A percentile compares a stretch with the other conserved stretches of the same genome.
phyloP scores from a whole-genome alignment of 1,140 invertebrate genomes.

The Heliconius himera region DNA sequence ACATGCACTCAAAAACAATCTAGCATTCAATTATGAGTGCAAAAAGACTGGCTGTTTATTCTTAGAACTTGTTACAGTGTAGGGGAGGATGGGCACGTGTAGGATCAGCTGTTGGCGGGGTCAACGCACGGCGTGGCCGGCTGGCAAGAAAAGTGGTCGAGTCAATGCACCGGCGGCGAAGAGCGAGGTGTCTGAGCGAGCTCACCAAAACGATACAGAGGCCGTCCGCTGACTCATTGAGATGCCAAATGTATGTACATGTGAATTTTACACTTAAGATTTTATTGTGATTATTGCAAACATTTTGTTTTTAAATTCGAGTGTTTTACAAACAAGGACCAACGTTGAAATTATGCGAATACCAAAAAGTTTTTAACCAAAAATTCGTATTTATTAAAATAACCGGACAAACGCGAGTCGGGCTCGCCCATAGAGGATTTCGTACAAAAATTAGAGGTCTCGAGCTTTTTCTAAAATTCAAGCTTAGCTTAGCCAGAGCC shows the following conservation, averaged over 20 bases:
- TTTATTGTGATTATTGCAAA: not conserved
- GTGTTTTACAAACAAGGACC: not conserved
- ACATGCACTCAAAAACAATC: slow-evolving; percentile 31
- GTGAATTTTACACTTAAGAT: not conserved
- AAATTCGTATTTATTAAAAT: no score
- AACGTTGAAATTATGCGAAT: no score
- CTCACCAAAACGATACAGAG: slow-evolving; percentile 38
- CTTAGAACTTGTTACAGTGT: slow-evolving; percentile 42
- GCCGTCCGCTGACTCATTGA: slow-evolving; percentile 26
- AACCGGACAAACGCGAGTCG: no score
- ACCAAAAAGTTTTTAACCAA: no score
- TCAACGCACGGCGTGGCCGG: slow-evolving; percentile 53
- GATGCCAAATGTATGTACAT: not conserved
- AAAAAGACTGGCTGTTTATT: slow-evolving; percentile 50
- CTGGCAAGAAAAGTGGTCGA: slow-evolving; percentile 51
- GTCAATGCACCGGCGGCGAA: slow-evolving; percentile 54
- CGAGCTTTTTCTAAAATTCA: no score
- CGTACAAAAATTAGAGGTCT: no score
- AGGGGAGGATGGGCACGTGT: slow-evolving; percentile 52
- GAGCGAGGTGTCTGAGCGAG: slow-evolving; percentile 40
- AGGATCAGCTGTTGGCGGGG: slow-evolving; percentile 63
- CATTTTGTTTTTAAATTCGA: not conserved
- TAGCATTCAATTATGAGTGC: slow-evolving; percentile 42
- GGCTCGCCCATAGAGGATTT: no score
- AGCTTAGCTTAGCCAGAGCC: no score